Evolutionary conservation across 2,113 vertebrate species (phyloP).

Genomic region (Myotis yumanensis): DNA sequence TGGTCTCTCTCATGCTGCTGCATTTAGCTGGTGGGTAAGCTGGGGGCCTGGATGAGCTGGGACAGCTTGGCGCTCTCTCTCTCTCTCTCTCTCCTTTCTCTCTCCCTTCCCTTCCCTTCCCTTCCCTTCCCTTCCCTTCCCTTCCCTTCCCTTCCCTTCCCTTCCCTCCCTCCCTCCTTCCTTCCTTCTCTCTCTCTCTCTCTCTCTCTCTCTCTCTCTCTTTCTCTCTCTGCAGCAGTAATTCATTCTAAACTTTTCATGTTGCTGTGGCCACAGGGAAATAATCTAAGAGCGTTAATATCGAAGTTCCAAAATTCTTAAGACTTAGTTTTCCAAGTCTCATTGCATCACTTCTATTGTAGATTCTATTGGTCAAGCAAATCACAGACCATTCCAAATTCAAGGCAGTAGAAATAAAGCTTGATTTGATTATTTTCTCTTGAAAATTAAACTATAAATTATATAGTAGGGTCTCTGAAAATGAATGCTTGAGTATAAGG

Average conservation of each 20-base stretch:
- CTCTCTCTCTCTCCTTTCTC: not conserved
- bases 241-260: not conserved
- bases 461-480: not conserved
- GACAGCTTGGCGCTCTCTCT: not conserved
- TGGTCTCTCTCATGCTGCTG: not conserved
- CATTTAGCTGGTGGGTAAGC: not conserved
- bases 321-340: not conserved
- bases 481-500: not conserved
- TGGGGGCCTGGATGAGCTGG: not conserved
- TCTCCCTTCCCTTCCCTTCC: no score
- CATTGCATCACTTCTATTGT: not conserved
- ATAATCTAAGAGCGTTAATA: not conserved
- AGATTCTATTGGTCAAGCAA: not conserved
- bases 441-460: constrained; percentile 6
- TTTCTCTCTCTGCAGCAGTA: accelerated
- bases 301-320: not conserved
- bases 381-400: not conserved
- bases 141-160: no score
- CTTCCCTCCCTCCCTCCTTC: no score
- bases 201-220: not conserved
- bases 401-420: not conserved
- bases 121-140: no score
- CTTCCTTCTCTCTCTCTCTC: no score
- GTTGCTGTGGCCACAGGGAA: not conserved
- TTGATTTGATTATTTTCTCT: not conserved